Evolutionary conservation across 2,113 vertebrate species (phyloP).

Genomic region (Shinisaurus crocodilurus): DNA sequence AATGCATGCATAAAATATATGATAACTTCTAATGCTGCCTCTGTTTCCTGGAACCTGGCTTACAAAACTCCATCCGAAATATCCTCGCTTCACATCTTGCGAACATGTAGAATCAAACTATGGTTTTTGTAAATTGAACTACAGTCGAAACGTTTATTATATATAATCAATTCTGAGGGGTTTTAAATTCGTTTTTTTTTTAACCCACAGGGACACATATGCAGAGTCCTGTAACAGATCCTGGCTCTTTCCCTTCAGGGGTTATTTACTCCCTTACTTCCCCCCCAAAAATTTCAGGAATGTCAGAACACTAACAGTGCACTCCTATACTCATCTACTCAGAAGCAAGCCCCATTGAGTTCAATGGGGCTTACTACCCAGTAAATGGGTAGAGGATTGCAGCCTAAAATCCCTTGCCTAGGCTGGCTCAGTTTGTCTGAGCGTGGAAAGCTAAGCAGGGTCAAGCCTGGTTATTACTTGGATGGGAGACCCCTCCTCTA

Average conservation of each 20-base stretch:
- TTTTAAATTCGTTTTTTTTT: not conserved
- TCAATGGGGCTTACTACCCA: not conserved
- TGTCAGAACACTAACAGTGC: not conserved
- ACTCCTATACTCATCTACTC: not conserved
- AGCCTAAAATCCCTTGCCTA: not conserved
- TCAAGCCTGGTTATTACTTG: no score
- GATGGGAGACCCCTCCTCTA: no score
- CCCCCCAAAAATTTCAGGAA: not conserved
- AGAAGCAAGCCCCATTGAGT: not conserved
- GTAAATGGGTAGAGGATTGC: not conserved
- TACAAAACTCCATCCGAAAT: not conserved
- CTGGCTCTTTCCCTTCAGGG: not conserved
- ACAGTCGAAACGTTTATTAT: not conserved
- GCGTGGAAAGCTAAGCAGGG: no score
- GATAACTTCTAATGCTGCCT: not conserved
- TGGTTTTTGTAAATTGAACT: not conserved
- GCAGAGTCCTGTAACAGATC: not conserved
- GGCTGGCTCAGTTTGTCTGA: no score
- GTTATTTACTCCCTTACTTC: not conserved
- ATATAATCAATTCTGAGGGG: no score
- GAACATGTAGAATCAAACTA: not conserved
- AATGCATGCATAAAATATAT: not conserved
- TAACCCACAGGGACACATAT: not conserved
- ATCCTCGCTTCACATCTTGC: not conserved
- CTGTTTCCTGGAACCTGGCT: not conserved